Conservation (phyloP, 2,797 vertebrate genomes). For the Acridotheres tristis region DNA sequence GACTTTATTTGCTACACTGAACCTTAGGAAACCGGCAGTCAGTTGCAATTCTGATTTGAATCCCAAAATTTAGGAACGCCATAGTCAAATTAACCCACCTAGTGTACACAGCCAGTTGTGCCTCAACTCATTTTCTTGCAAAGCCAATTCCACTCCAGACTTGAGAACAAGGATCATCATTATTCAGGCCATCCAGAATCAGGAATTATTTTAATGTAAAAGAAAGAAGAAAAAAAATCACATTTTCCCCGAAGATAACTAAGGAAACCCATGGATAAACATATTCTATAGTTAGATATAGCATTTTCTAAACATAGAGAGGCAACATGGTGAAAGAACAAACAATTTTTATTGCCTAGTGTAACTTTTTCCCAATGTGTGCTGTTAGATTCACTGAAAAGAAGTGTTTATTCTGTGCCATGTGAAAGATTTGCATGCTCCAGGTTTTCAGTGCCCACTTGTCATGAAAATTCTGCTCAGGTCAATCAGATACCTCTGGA, state of each 20-base stretch:
- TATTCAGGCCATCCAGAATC: neutral
- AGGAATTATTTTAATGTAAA: neutral
- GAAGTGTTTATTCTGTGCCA: neutral
- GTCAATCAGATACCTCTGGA: neutral
- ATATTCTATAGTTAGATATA: neutral
- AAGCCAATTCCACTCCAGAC: neutral
- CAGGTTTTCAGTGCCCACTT: neutral
- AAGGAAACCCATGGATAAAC: neutral
- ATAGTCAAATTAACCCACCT: neutral
- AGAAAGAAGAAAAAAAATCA: neutral
- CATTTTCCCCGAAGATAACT: neutral
- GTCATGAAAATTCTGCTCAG: neutral
- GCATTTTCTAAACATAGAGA: neutral
- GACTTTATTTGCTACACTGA: neutral
- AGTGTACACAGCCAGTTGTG: neutral
- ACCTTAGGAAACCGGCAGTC: neutral
- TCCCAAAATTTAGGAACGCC: fast-evolving
- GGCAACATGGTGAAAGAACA: neutral
- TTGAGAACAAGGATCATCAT: neutral
- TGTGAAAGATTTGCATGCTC: neutral
- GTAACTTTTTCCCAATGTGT: neutral
- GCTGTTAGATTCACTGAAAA: neutral
- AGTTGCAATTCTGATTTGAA: neutral
- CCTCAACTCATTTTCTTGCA: neutral
- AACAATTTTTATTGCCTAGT: neutral